Percentiles rank a stretch among this genome's conserved stretches.
Conservation (phyloP, 2,888 invertebrate species). For the Octodonta nipae region DNA sequence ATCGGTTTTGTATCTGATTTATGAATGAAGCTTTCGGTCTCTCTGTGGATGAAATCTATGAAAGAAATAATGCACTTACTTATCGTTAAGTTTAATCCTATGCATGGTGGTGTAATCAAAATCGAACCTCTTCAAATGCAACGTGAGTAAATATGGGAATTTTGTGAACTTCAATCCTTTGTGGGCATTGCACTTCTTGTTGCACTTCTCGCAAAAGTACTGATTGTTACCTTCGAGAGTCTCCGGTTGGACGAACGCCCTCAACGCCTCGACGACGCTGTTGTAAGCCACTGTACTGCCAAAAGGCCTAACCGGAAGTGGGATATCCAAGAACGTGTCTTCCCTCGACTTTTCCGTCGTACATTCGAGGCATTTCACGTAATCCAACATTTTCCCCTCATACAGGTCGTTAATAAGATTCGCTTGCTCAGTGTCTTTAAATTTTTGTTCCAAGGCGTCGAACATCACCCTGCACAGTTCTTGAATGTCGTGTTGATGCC, state of each 20-base stretch:
- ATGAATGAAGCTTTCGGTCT: too few species aligned
- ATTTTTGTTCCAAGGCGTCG: conserved; percentile 73
- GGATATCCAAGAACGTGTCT: conserved; percentile 75
- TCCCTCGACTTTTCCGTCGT: conserved; percentile 67
- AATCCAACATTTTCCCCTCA: conserved; percentile 66
- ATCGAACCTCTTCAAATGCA: conserved; percentile 81
- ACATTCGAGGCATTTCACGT: conserved; percentile 78
- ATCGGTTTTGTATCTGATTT: too few species aligned
- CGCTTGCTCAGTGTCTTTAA: conserved; percentile 68
- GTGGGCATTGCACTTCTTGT: conserved; percentile 76
- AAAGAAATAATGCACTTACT: too few species aligned
- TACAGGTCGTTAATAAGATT: conserved; percentile 72
- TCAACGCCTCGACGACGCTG: conserved; percentile 67
- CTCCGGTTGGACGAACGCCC: conserved; percentile 74
- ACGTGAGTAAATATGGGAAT: conserved; percentile 73
- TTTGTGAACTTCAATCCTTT: conserved; percentile 77
- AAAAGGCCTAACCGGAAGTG: conserved; percentile 71
- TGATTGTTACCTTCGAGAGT: conserved; percentile 71
- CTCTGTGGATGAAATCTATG: too few species aligned
- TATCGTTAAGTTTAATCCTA: conserved; percentile 76
- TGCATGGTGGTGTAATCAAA: conserved; percentile 76
- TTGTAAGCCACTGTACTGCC: conserved; percentile 63
- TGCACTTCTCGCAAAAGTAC: conserved; percentile 75
- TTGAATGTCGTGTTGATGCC: conserved; percentile 88
- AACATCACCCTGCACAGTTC: conserved; percentile 73